Evolutionary conservation across 1,140 invertebrate species (phyloP).

Genomic region (Caenorhabditis remanei): DNA sequence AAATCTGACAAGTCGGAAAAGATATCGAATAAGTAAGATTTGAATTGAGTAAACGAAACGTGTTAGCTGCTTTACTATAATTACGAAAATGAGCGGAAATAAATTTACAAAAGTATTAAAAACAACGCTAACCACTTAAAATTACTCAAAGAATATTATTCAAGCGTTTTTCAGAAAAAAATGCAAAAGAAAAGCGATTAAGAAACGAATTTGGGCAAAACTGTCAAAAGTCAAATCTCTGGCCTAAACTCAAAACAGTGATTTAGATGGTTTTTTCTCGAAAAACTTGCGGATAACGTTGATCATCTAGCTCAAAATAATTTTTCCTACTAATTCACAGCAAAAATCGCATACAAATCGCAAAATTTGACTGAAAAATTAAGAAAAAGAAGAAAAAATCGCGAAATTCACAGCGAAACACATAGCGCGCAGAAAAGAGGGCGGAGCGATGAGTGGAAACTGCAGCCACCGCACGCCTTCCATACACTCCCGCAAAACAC

Average conservation of each 20-base stretch:
- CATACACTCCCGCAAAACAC: constrained; percentile 1
- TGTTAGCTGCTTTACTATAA: too few species aligned
- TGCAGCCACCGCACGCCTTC: background rate
- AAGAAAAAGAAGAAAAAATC: background rate
- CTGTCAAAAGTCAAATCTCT: background rate
- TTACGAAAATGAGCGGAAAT: too few species aligned
- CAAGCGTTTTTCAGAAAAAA: too few species aligned
- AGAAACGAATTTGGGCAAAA: background rate
- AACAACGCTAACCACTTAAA: too few species aligned
- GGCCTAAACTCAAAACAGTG: background rate
- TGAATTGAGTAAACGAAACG: too few species aligned
- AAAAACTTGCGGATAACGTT: background rate
- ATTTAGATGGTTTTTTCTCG: background rate
- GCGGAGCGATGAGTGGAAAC: background rate
- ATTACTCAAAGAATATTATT: too few species aligned
- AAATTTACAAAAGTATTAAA: too few species aligned
- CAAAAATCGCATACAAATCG: background rate
- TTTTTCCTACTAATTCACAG: background rate
- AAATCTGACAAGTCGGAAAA: background rate
- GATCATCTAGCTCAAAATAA: background rate
- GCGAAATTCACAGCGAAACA: background rate
- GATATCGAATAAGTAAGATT: too few species aligned
- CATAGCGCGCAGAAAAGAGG: background rate
- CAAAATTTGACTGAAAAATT: background rate
- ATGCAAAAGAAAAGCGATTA: too few species aligned